A percentile compares a stretch with the other conserved stretches of the same genome.
These are phyloP conservation scores for Melanophora roralis DNA, from an alignment of 2,888 invertebrate genomes.

Conservation along the genomic window DNA sequence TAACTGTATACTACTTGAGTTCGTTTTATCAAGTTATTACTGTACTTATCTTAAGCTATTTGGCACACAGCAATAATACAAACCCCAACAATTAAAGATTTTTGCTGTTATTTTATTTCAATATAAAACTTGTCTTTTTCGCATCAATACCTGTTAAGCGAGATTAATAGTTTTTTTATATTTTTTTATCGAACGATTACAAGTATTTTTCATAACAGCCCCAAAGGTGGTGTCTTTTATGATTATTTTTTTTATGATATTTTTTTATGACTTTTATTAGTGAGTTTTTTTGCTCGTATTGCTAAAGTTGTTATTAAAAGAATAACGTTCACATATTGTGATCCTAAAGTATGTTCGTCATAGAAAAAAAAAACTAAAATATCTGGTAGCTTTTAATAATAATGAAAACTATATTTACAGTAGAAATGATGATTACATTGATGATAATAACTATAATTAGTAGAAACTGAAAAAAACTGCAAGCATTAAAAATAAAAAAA, in stretches of 20 bases:
- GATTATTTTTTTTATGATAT: conserved; percentile 10
- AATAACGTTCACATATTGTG: conserved; percentile 6
- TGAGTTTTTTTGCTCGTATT: neutral
- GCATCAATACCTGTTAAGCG: conserved; percentile 45
- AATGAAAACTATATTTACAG: neutral
- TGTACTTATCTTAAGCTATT: neutral
- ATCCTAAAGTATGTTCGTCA: neutral
- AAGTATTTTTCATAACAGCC: conserved; percentile 5
- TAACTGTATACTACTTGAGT: too few species aligned
- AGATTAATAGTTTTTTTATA: conserved; percentile 29
- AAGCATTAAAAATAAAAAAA: conserved; percentile 10
- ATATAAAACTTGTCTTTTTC: conserved; percentile 30
- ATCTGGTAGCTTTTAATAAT: conserved; percentile 3
- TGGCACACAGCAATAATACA: conserved; percentile 28
- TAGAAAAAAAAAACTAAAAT: neutral
- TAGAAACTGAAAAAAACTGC: neutral
- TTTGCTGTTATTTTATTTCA: neutral
- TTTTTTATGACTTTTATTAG: conserved; percentile 11
- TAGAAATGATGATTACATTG: neutral
- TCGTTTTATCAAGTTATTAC: too few species aligned
- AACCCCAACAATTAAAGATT: conserved; percentile 40
- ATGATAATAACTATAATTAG: neutral
- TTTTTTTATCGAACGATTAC: neutral
- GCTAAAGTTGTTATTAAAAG: neutral
- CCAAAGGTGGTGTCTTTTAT: conserved; percentile 12